Evolutionary conservation across 2,888 invertebrate species (phyloP).

Genomic region (Dyspetes luteomarginatus): DNA sequence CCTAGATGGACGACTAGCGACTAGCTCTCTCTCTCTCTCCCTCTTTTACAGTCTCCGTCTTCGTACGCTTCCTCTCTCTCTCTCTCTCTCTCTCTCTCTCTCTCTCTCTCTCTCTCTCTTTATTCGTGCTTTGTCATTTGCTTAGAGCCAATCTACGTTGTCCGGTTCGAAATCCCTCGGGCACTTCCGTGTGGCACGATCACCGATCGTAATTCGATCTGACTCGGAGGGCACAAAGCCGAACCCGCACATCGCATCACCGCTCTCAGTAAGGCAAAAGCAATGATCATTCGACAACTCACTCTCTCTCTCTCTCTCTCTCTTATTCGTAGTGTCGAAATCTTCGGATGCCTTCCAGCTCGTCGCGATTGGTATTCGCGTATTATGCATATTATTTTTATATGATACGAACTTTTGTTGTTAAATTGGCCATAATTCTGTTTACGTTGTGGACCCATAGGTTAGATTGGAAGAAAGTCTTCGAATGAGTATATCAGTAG

Average conservation of each 20-base stretch:
- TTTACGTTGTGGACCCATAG: too few species aligned
- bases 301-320: slow-evolving; percentile 26
- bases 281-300: slow-evolving; percentile 63
- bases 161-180: slow-evolving; percentile 70
- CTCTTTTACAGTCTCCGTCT: slow-evolving; percentile 41
- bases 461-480: neutral
- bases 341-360: slow-evolving; percentile 21
- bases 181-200: slow-evolving; percentile 71
- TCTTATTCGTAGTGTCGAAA: slow-evolving; percentile 16
- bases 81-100: slow-evolving; percentile 35
- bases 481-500: neutral
- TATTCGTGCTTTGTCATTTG: slow-evolving; percentile 80
- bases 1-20: slow-evolving; percentile 18
- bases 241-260: slow-evolving; percentile 60
- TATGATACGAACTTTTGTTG: too few species aligned
- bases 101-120: slow-evolving; percentile 42
- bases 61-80: slow-evolving; percentile 32
- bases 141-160: slow-evolving; percentile 78
- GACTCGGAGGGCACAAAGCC: slow-evolving; percentile 73
- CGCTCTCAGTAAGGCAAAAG: slow-evolving; percentile 64
- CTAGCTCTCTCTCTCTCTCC: slow-evolving; percentile 40
- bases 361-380: neutral
- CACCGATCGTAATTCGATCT: slow-evolving; percentile 80
- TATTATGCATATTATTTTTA: too few species aligned
- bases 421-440: too few species aligned